Conservation (phyloP, 2,888 invertebrate species). For the Troglohyphantes excavatus region DNA sequence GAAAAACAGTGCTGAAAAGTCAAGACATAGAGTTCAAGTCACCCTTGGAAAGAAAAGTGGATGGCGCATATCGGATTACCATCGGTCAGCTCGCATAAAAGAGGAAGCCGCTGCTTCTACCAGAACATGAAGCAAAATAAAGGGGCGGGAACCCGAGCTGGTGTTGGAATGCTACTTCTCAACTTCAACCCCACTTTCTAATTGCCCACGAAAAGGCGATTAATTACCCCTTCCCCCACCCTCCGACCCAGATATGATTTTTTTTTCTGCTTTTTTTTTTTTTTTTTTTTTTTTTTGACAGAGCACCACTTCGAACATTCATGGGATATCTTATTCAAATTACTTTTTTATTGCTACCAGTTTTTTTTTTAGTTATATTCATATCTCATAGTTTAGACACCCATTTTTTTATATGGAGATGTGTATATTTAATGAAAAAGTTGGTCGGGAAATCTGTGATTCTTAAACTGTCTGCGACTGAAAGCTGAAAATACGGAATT, state of each 20-base stretch:
- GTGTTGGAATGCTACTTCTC: conserved; percentile 72
- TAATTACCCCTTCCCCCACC: conserved; percentile 48
- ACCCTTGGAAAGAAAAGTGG: background rate
- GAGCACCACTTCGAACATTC: no score
- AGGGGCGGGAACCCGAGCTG: conserved; percentile 37
- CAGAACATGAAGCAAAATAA: conserved; percentile 42
- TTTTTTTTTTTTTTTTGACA: background rate
- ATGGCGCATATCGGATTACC: conserved; percentile 45
- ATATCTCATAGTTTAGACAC: no score
- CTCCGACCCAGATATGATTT: background rate
- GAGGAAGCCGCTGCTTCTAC: background rate
- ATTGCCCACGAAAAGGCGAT: conserved; percentile 75
- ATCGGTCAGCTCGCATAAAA: conserved; percentile 13
- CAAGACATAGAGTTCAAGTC: background rate
- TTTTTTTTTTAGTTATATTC: no score
- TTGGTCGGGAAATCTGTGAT: no score
- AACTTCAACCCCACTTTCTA: conserved; percentile 72
- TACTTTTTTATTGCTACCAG: background rate
- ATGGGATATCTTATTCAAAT: conserved; percentile 1
- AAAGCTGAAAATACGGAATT: no score
- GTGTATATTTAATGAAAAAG: no score
- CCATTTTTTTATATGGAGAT: no score
- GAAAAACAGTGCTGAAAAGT: background rate
- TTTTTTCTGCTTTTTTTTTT: background rate
- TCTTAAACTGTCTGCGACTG: no score